A percentile compares a stretch with the other conserved stretches of the same genome.
Conservation (phyloP, 2,797 vertebrate species). For the Xiphophorus birchmanni region DNA sequence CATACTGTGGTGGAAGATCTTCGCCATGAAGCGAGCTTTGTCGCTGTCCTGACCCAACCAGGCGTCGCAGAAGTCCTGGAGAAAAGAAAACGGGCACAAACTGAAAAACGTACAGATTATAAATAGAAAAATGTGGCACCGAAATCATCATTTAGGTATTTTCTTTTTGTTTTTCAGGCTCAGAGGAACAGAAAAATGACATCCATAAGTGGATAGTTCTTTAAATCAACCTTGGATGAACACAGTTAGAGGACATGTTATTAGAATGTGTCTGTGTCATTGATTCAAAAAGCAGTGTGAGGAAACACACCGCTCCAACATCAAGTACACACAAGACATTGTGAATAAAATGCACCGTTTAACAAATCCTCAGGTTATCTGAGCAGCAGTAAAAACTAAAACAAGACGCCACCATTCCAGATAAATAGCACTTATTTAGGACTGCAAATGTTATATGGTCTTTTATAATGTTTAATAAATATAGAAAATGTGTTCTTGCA, state of each 20-base stretch:
- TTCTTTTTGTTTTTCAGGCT: neutral
- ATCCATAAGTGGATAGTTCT: neutral
- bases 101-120: neutral
- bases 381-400: neutral
- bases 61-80: constrained; percentile 79
- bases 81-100: neutral
- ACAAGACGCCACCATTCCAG: too few relatives aligned
- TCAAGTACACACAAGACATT: neutral
- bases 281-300: neutral
- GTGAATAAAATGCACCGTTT: neutral
- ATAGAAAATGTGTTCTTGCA: too few relatives aligned
- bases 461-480: too few relatives aligned
- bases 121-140: neutral
- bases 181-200: neutral
- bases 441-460: too few relatives aligned
- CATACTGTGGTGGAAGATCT: constrained; percentile 75
- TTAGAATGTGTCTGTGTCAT: neutral
- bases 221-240: neutral
- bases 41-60: constrained; percentile 81
- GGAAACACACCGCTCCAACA: neutral
- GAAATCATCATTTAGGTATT: neutral
- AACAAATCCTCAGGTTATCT: neutral
- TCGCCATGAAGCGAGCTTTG: constrained; percentile 84
- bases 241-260: neutral
- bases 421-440: too few relatives aligned